Base-by-base conservation (phyloP, 2,888 invertebrate genomes). In the Drosophila cognata region DNA sequence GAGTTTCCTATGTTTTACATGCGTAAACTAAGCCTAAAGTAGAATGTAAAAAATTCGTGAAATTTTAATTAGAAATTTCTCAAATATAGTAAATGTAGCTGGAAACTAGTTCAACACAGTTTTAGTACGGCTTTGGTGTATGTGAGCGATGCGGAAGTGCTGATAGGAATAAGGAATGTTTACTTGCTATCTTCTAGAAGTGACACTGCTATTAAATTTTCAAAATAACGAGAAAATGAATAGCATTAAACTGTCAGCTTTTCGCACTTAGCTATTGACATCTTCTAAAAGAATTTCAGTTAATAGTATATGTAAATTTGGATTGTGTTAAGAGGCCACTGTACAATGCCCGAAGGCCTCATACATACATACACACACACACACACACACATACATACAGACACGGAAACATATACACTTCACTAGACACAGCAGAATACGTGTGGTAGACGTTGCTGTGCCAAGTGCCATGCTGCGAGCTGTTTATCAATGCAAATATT, bases 401-500 rank as follows among this genome's bases (percentile, higher is more conserved):
- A 16, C 46, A 46, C 25, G 28, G 16, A 16, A 7, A 2, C 21
- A 56, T 61, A 36, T 51, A 60, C 63, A 73, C 68, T 50, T 64
- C 64, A 79, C 62, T 77, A 77, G 74, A 59, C 50, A 41, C 38
- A 38, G 38, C 38, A 28, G 21, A 56, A 36, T 25, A 36, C 36
- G 28, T 55, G 31, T 3, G 8, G 38, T 29, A 29, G 56, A 29
- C 8, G 38, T 29, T 55, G 74, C 76, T 62, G 64, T 64, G 69
- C 66, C 56, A 77, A 67, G 64, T 61, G 71, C 68, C 50, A 31
- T 18, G 84, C 84, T 81, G 81, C 66, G 57, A 77, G 85, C 87
- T 85, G 85, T 85, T 85, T 85, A 85, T 87, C 85, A 85, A 85
- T 85, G 85, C 87, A 87, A 85, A 85, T 85, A 86, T 86, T 86